phyloP scores from a whole-genome alignment of 2,113 vertebrate genomes.

The Melanostigma gelatinosum region DNA sequence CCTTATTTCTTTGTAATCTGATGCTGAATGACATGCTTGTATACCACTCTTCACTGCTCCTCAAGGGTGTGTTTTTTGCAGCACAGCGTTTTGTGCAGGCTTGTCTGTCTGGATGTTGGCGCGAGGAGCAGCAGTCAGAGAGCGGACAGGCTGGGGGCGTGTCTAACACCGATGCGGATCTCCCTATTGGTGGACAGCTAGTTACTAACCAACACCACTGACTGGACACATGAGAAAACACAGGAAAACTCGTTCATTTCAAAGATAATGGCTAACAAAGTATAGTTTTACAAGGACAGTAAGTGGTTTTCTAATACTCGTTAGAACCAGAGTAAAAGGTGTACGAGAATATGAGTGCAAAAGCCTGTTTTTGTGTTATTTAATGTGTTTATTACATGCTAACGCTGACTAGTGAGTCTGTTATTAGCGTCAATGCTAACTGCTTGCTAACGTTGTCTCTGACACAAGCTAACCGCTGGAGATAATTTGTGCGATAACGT shows the following conservation, averaged over 20 bases:
- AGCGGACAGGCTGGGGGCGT: slow-evolving; percentile 55
- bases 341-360: background rate
- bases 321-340: rapidly evolving
- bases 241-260: slow-evolving; percentile 12
- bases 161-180: slow-evolving; percentile 13
- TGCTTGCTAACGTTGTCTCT: slow-evolving; percentile 7
- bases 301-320: slow-evolving; percentile 23
- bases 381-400: slow-evolving; percentile 31
- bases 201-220: slow-evolving; percentile 78
- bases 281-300: background rate
- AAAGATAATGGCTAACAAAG: slow-evolving; percentile 6
- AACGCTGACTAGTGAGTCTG: slow-evolving; percentile 57
- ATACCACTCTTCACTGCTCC: background rate
- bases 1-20: background rate
- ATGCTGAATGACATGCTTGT: background rate
- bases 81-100: background rate
- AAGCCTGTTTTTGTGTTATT: background rate
- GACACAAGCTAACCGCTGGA: background rate
- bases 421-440: slow-evolving; percentile 59
- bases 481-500: background rate
- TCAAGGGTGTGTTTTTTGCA: background rate
- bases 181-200: slow-evolving; percentile 74
- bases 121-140: slow-evolving; percentile 12
- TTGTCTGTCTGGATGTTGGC: background rate
- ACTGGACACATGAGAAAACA: slow-evolving; percentile 67